phyloP scores from a whole-genome alignment of 2,113 vertebrate genomes.

The Hypanus sabinus region DNA sequence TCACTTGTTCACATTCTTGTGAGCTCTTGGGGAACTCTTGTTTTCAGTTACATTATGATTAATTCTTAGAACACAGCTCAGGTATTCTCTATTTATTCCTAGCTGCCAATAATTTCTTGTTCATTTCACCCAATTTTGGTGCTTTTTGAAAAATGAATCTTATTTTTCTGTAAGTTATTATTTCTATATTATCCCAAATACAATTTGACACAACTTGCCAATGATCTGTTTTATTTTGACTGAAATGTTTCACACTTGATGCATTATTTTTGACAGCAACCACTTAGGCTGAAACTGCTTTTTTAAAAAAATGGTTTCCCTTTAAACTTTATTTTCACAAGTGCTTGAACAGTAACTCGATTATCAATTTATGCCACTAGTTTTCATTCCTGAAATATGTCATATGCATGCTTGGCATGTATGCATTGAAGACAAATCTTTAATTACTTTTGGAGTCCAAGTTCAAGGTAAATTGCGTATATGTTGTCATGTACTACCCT shows the following conservation, averaged over 20 bases:
- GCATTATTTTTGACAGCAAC: background rate
- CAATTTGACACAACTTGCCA: background rate
- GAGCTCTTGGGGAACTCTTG: background rate
- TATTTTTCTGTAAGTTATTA: background rate
- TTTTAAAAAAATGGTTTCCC: background rate
- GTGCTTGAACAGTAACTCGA: background rate
- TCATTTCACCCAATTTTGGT: background rate
- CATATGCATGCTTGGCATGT: background rate
- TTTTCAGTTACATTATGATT: background rate
- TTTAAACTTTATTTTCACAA: background rate
- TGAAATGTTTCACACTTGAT: background rate
- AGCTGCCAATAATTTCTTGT: background rate
- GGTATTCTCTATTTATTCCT: background rate
- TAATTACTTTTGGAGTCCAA: background rate
- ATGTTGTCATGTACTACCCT: too few species aligned
- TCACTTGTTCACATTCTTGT: background rate
- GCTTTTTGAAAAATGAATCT: background rate
- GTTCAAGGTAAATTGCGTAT: too few species aligned
- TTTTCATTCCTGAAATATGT: background rate
- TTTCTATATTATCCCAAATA: background rate
- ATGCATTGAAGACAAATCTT: too few species aligned
- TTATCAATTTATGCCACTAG: background rate
- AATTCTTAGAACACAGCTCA: background rate
- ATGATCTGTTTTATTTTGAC: background rate
- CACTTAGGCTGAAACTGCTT: background rate